Evolutionary conservation across 1,140 invertebrate species (phyloP).

Genomic region (Zaprionus tsacasi): DNA sequence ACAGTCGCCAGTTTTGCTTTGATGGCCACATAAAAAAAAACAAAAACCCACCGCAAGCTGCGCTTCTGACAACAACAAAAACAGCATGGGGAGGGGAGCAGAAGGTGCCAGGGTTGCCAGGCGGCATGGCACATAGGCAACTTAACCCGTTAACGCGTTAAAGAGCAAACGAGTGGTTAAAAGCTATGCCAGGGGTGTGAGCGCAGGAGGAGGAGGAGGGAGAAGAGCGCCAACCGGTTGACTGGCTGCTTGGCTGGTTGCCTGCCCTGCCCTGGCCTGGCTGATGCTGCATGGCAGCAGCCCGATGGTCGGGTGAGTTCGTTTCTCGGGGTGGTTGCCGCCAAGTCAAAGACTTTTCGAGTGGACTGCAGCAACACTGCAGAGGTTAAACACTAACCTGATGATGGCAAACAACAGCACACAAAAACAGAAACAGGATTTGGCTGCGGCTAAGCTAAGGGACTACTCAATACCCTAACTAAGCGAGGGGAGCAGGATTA

Average conservation of each 20-base stretch:
- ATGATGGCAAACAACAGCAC: constrained; percentile 59
- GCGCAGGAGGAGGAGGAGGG: not conserved
- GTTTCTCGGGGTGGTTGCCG: constrained; percentile 24
- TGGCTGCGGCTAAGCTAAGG: not conserved
- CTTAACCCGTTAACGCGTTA: constrained; percentile 80
- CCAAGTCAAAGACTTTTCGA: constrained; percentile 78
- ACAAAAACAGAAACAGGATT: constrained; percentile 46
- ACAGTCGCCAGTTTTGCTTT: constrained; percentile 25
- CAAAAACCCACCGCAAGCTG: constrained; percentile 25
- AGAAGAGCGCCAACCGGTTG: constrained; percentile 49
- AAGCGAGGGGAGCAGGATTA: not conserved
- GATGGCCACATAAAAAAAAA: constrained; percentile 42
- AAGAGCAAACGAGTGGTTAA: constrained; percentile 79
- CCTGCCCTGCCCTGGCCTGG: constrained; percentile 40
- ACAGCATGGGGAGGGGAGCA: constrained; percentile 4
- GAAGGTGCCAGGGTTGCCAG: not conserved
- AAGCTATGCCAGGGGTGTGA: constrained; percentile 52
- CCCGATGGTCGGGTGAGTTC: not conserved
- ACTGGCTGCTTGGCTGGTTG: constrained; percentile 65
- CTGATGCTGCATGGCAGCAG: constrained; percentile 33
- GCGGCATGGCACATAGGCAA: constrained; percentile 64
- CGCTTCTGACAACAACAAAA: constrained; percentile 36
- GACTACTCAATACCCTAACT: constrained; percentile 10
- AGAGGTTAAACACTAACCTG: constrained; percentile 77
- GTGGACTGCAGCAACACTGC: constrained; percentile 73